phyloP scores from a whole-genome alignment of 2,888 invertebrate species.

The Chrysotoxum bicinctum region DNA sequence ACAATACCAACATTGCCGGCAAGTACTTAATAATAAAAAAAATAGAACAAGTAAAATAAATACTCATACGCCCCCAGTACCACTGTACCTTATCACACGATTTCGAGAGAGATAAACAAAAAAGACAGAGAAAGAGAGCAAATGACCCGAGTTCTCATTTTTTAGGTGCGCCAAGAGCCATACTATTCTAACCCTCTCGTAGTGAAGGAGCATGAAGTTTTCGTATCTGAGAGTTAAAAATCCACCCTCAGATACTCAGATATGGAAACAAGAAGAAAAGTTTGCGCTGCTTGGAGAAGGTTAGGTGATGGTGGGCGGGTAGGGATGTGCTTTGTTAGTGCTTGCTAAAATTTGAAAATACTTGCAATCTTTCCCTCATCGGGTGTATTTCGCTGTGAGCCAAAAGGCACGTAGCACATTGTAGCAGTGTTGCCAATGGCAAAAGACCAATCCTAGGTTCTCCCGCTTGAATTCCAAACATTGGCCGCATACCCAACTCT shows the following conservation, averaged over 20 bases:
- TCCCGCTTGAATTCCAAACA: neutral
- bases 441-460: neutral
- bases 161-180: slow-evolving; percentile 55
- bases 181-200: neutral
- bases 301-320: neutral
- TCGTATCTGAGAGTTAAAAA: neutral
- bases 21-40: slow-evolving; percentile 13
- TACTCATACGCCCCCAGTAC: slow-evolving; percentile 40
- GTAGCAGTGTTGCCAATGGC: slow-evolving; percentile 2
- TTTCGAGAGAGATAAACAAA: slow-evolving; percentile 10
- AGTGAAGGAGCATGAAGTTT: neutral
- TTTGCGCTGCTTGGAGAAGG: neutral
- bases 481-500: neutral
- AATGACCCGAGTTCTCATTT: slow-evolving; percentile 24
- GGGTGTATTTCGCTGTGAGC: neutral
- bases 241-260: neutral
- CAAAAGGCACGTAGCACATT: slow-evolving; percentile 1
- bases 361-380: too few relatives aligned
- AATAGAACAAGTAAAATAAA: too few relatives aligned
- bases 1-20: slow-evolving; percentile 28
- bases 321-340: neutral
- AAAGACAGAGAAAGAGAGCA: neutral
- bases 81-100: neutral
- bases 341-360: neutral
- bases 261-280: neutral